Evolutionary conservation across 2,888 invertebrate species (phyloP).

Genomic region (Melitaea athalia): DNA sequence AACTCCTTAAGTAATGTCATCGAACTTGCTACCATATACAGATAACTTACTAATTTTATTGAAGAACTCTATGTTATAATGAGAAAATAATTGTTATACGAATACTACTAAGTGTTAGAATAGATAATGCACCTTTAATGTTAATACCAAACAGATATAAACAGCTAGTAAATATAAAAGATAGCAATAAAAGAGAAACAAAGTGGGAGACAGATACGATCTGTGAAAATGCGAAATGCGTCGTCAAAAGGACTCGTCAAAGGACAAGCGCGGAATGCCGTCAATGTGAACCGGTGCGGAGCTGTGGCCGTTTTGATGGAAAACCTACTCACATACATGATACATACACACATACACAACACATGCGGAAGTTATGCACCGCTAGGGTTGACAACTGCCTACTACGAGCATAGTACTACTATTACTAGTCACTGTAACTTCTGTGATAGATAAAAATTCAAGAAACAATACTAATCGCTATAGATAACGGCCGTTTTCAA

Average conservation of each 20-base stretch:
- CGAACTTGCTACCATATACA: no score
- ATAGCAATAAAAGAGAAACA: neutral
- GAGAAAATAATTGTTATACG: no score
- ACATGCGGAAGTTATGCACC: conserved; percentile 8
- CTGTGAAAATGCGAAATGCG: conserved; percentile 17
- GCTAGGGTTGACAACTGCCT: neutral
- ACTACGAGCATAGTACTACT: no score
- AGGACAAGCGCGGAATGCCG: conserved; percentile 37
- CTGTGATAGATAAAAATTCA: no score
- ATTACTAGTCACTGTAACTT: no score
- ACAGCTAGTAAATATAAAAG: neutral
- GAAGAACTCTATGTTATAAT: no score
- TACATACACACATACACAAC: conserved; percentile 8
- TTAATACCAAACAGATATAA: neutral
- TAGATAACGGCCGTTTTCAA: no score
- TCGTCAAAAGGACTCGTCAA: conserved; percentile 13
- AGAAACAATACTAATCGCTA: no score
- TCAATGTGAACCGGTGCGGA: conserved; percentile 36
- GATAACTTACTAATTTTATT: no score
- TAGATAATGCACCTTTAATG: neutral
- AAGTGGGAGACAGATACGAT: conserved; percentile 5
- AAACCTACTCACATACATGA: conserved; percentile 6
- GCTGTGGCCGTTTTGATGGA: conserved; percentile 26
- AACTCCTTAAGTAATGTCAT: no score
- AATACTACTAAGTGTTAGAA: no score